A percentile compares a stretch with the other conserved stretches of the same genome.
Conservation (phyloP, 2,797 vertebrate species). For the Ctenopoma kingsleyae region DNA sequence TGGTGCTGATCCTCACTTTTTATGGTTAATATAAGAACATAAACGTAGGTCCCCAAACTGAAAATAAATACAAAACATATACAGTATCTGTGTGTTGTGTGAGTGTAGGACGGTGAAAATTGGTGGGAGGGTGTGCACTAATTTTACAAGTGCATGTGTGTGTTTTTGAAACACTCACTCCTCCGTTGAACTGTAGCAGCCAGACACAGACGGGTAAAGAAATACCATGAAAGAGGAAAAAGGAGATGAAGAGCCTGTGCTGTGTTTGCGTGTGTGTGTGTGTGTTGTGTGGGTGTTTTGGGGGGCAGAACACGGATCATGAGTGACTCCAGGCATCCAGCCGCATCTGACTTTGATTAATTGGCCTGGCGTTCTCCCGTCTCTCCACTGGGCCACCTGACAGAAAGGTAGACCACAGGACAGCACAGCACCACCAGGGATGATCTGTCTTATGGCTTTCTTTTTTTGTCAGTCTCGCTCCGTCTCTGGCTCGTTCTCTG, state of each 20-base stretch:
- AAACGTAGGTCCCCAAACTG: constrained; percentile 4
- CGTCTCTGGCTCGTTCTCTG: constrained; percentile 19
- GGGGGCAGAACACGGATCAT: constrained; percentile 87
- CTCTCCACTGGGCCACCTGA: constrained; percentile 88
- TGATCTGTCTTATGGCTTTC: constrained; percentile 58
- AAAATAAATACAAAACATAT: neutral
- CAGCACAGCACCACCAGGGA: constrained; percentile 73
- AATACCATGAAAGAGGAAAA: constrained; percentile 37
- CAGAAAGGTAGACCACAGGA: constrained; percentile 89
- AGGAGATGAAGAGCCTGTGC: constrained; percentile 24
- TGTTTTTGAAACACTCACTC: constrained; percentile 76
- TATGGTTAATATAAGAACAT: constrained; percentile 40
- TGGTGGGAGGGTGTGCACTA: constrained; percentile 11
- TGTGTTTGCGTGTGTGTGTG: constrained; percentile 26
- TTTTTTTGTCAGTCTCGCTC: constrained; percentile 20
- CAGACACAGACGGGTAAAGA: constrained; percentile 74
- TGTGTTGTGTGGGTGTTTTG: constrained; percentile 58
- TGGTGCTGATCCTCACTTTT: constrained; percentile 33
- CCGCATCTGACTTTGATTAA: constrained; percentile 99
- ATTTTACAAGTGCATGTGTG: neutral
- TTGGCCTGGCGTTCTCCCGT: constrained; percentile 90
- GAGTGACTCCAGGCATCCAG: constrained; percentile 93
- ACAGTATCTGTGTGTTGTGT: constrained; percentile 17
- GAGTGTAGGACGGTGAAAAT: neutral
- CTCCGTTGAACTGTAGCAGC: constrained; percentile 73